Base-by-base conservation (phyloP, 2,888 invertebrate species). In the Diadegma fenestrale region DNA sequence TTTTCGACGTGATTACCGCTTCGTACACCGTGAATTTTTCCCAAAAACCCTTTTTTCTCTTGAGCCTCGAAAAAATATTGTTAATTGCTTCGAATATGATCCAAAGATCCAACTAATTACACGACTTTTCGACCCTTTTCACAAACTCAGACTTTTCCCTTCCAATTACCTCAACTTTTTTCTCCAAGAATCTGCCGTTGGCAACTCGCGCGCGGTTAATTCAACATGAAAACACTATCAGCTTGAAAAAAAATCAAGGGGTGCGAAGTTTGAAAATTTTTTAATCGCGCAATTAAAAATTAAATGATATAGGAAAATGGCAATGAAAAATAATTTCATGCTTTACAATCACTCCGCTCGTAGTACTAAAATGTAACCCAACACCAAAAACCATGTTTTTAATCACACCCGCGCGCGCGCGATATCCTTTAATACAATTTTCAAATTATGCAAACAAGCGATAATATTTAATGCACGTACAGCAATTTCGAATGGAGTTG, bases 1-100 rank as follows among this genome's bases (percentile, higher is more conserved):
- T 82, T n/a, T n/a, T 79, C 83, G 68, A 64, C 69, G 84, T 81
- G 68, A 87, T 86, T 82, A 80, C 77, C 61, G 66, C 76, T 76
- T 80, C 54, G 76, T 81, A 72, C 66, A 61, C 61, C 48, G 37
- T 77, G 41, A 22, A 68, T 54, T 63, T 69, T 30, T 41, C 26
- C 17, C 68, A n/a, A 66, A 76, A 64, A 7, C 37, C 14, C 10
- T 22, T 5, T 26, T 76, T 77, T 43, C 54, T 41, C 19, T 64
- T 19, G 10, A 14, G 33, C 33, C 22, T 19, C 48, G 41, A n/a
- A 41, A 64, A 77, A 51, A 30, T 51, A 41, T 51, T 51, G 37
- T 66, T 77, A 77, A 68, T 77, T 77, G 77, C 51, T 22, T 78
- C 41, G n/a, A 77, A 61, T 66, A 48, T 19, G 43, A 77, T 66